phyloP scores from a whole-genome alignment of 2,888 invertebrate genomes.

The Caenorhabditis becei region DNA sequence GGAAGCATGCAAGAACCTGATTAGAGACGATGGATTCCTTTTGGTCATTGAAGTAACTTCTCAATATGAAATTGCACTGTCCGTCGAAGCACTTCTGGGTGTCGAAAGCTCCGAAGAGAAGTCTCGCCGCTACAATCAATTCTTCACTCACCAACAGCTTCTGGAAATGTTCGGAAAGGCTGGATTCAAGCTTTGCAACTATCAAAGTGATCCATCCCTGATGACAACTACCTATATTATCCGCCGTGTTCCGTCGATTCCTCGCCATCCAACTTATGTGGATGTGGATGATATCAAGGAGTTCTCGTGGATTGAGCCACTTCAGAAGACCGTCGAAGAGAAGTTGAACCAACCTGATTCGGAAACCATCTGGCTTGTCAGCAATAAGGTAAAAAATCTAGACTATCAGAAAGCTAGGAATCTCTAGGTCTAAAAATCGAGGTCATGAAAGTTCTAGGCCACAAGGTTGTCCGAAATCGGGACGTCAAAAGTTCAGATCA shows the following conservation, averaged over 20 bases:
- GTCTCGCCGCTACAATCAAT: conserved; percentile 72
- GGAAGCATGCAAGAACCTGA: conserved; percentile 71
- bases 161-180: conserved; percentile 73
- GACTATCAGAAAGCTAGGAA: too few species aligned
- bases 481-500: too few species aligned
- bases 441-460: too few species aligned
- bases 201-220: conserved; percentile 73
- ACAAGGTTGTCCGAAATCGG: too few species aligned
- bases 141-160: conserved; percentile 76
- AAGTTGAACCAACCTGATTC: conserved; percentile 86
- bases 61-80: conserved; percentile 79
- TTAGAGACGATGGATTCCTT: conserved; percentile 83
- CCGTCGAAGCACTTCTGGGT: conserved; percentile 72
- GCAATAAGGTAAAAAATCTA: conserved; percentile 63
- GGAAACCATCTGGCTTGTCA: conserved; percentile 85
- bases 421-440: too few species aligned
- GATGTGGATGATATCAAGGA: conserved; percentile 80
- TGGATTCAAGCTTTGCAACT: conserved; percentile 79
- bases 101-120: conserved; percentile 59
- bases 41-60: conserved; percentile 82
- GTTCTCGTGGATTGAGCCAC: conserved; percentile 81
- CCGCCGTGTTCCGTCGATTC: conserved; percentile 68
- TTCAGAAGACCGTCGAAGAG: conserved; percentile 84
- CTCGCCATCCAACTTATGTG: conserved; percentile 78
- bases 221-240: conserved; percentile 77